phyloP scores from a whole-genome alignment of 2,888 invertebrate genomes.

The Crematogaster levior region DNA sequence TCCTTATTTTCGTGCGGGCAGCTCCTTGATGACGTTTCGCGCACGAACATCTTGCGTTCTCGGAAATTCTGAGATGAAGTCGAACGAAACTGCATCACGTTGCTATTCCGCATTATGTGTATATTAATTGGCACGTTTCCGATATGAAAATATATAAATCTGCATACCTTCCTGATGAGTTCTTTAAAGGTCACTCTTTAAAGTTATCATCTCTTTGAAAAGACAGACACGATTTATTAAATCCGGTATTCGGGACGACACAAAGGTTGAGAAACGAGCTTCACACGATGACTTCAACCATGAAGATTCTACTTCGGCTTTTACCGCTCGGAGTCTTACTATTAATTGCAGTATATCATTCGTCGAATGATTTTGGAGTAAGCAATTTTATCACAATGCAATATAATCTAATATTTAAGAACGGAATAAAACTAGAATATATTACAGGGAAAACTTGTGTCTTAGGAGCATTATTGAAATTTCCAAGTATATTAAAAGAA shows the following conservation, averaged over 20 bases:
- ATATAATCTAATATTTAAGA: not conserved
- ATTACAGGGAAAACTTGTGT: not conserved
- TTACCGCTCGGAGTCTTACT: not conserved
- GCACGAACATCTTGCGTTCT: conserved; percentile 13
- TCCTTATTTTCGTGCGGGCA: not conserved
- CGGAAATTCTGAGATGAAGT: conserved; percentile 11
- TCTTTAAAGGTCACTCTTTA: not conserved
- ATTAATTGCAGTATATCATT: not conserved
- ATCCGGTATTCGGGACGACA: not conserved
- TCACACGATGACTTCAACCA: not conserved
- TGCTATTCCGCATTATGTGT: not conserved
- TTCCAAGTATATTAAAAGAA: not conserved
- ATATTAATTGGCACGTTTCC: conserved; percentile 63
- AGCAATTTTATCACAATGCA: not conserved
- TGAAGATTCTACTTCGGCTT: conserved; percentile 9
- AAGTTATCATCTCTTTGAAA: not conserved
- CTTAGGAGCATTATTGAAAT: not conserved
- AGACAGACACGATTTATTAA: conserved; percentile 10
- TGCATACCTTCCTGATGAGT: not conserved
- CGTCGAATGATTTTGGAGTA: not conserved
- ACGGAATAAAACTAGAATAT: not conserved
- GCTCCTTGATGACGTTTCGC: conserved; percentile 1
- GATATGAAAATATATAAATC: conserved; percentile 60
- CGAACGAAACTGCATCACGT: not conserved
- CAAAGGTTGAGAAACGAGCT: not conserved